These are phyloP conservation scores for Philotrypesis tridentata DNA, from an alignment of 1,140 invertebrate genomes.

Conservation along the genomic window DNA sequence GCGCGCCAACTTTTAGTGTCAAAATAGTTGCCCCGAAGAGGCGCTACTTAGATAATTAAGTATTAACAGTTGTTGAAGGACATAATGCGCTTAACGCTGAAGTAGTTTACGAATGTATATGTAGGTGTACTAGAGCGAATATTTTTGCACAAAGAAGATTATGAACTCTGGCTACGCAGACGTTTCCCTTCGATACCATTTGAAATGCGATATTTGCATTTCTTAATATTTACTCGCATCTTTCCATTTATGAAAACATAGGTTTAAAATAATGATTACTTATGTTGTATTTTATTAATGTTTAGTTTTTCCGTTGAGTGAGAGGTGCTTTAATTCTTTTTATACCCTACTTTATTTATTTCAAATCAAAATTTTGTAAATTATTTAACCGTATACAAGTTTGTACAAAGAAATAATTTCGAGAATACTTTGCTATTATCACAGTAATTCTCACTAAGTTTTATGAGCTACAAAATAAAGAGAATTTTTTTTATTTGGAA, in stretches of 20 bases:
- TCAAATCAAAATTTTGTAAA: neutral
- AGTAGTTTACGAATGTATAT: neutral
- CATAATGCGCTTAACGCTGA: neutral
- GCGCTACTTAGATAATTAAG: neutral
- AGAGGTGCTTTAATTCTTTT: too few relatives aligned
- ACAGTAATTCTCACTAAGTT: neutral
- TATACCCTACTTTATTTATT: neutral
- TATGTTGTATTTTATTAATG: neutral
- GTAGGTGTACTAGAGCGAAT: neutral
- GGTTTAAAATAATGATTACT: neutral
- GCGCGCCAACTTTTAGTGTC: neutral
- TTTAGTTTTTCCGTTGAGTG: neutral
- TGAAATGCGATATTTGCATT: neutral
- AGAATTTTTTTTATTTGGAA: neutral
- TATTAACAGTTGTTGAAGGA: conserved; percentile 25
- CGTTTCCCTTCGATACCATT: neutral
- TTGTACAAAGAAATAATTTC: too few relatives aligned
- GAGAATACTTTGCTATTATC: neutral
- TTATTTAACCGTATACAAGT: neutral
- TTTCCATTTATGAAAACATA: neutral
- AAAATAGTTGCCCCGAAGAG: neutral
- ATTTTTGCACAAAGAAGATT: neutral
- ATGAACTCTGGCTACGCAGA: neutral
- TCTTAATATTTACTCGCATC: neutral
- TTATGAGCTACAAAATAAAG: neutral